Evolutionary conservation across 2,888 invertebrate genomes (phyloP).

Genomic region (Sceliomorpha sp.): DNA sequence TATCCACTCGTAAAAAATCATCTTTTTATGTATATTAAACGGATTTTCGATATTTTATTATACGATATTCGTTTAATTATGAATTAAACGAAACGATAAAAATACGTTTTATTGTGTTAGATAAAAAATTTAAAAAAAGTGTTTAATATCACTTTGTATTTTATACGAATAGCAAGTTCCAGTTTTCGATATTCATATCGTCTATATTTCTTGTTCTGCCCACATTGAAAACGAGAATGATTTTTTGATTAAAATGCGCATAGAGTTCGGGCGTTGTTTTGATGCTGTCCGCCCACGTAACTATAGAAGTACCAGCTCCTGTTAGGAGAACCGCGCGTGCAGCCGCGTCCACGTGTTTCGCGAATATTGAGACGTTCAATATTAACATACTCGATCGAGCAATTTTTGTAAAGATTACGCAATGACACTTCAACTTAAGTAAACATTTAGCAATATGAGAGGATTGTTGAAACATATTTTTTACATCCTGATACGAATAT

Average conservation of each 20-base stretch:
- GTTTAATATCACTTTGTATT: slow-evolving; percentile 11
- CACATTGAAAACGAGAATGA: slow-evolving; percentile 30
- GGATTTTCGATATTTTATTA: too few species aligned
- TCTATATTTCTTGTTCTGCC: slow-evolving; percentile 24
- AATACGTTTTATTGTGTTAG: neutral
- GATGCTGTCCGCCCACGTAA: slow-evolving; percentile 57
- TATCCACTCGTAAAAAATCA: slow-evolving; percentile 28
- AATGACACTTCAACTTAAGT: slow-evolving; percentile 3
- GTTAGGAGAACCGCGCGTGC: slow-evolving; percentile 7
- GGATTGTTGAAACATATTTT: slow-evolving; percentile 1
- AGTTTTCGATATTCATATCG: slow-evolving; percentile 12
- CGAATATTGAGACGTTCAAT: slow-evolving; percentile 1
- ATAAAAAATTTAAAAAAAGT: too few species aligned
- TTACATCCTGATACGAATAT: slow-evolving; percentile 9
- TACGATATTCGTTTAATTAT: too few species aligned
- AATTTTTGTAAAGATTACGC: slow-evolving; percentile 11
- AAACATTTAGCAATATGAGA: slow-evolving; percentile 2
- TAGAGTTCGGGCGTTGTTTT: slow-evolving; percentile 50
- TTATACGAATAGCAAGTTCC: slow-evolving; percentile 6
- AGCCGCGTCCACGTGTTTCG: slow-evolving; percentile 1
- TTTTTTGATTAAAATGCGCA: slow-evolving; percentile 42
- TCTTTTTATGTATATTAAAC: slow-evolving; percentile 6
- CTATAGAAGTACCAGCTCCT: slow-evolving; percentile 38
- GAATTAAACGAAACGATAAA: too few species aligned
- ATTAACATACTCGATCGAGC: slow-evolving; percentile 12